Conservation (phyloP, 1,140 invertebrate genomes). For the Drosophila tropicalis region DNA sequence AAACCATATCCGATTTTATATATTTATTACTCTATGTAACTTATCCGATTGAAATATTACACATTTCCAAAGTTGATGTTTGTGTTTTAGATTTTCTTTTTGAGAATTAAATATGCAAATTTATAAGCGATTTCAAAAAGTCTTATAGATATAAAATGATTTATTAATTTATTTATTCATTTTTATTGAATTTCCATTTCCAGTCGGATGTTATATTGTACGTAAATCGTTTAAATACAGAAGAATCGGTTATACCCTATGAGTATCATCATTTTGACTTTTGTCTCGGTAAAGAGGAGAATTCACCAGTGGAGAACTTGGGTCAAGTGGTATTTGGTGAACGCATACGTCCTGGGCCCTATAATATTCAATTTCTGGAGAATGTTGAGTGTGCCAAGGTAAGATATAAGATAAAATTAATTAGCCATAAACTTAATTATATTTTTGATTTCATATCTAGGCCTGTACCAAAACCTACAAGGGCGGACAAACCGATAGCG, state of each 20-base stretch:
- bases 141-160: no score
- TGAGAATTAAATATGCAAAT: background rate
- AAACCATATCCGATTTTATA: no score
- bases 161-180: background rate
- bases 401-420: slow-evolving; percentile 21
- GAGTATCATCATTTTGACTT: slow-evolving; percentile 99
- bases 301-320: slow-evolving; percentile 97
- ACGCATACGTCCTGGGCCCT: slow-evolving; percentile 96
- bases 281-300: slow-evolving; percentile 89
- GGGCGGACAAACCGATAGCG: slow-evolving; percentile 86
- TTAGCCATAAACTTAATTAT: no score
- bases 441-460: slow-evolving; percentile 26
- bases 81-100: no score
- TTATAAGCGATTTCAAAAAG: background rate
- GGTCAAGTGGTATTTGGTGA: slow-evolving; percentile 99
- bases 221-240: slow-evolving; percentile 98
- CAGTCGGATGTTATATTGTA: slow-evolving; percentile 86
- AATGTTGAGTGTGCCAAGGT: slow-evolving; percentile 88
- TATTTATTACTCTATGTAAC: no score
- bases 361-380: slow-evolving; percentile 91
- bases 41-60: no score
- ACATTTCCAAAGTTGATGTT: no score
- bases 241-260: slow-evolving; percentile 98
- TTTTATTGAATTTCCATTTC: slow-evolving; percentile 13
- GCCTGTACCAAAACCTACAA: slow-evolving; percentile 89